These are phyloP conservation scores for Corythornis cristatus DNA, from an alignment of 2,113 vertebrate species.

Conservation along the genomic window DNA sequence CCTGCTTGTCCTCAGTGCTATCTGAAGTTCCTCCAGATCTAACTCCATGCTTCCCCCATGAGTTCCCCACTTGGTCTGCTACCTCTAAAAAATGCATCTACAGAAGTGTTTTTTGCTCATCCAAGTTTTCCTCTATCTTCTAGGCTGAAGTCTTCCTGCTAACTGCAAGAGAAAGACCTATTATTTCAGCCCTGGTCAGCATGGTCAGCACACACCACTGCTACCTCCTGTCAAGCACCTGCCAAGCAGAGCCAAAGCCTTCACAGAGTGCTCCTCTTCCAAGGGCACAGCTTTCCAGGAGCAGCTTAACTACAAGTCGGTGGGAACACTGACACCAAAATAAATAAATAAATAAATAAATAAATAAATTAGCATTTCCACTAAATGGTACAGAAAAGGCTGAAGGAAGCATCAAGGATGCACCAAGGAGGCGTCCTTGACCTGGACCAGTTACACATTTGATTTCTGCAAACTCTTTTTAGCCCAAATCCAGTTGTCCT, in stretches of 20 bases:
- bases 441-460: rapidly evolving
- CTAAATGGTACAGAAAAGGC: not conserved
- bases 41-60: rapidly evolving
- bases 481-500: not conserved
- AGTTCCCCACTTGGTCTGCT: not conserved
- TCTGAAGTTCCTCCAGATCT: not conserved
- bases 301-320: not conserved
- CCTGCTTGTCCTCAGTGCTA: rapidly evolving
- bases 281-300: not conserved
- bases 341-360: not conserved
- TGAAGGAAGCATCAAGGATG: not conserved
- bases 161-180: not conserved
- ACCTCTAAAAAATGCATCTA: not conserved
- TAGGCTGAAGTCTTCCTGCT: not conserved
- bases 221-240: not conserved
- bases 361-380: not conserved
- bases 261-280: not conserved
- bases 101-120: not conserved
- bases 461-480: not conserved
- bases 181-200: not conserved
- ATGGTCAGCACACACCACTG: rapidly evolving
- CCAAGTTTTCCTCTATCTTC: not conserved
- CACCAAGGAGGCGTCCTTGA: rapidly evolving
- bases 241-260: not conserved
- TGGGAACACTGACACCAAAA: not conserved